A percentile compares a stretch with the other conserved stretches of the same genome.
These are phyloP conservation scores for Sarcophilus harrisii DNA, from an alignment of 2,797 vertebrate genomes.

Conservation along the genomic window DNA sequence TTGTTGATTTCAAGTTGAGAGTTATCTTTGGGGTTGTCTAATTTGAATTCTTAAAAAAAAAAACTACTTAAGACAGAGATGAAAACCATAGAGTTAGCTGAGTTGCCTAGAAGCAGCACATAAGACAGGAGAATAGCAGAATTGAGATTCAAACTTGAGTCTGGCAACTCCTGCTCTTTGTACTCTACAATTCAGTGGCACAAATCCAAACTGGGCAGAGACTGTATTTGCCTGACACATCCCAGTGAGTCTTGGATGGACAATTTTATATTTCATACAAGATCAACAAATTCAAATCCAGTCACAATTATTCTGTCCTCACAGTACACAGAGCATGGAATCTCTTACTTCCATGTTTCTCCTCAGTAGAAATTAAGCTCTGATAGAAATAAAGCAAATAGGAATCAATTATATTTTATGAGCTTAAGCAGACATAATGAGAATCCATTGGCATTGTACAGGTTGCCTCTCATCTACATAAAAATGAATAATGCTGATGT, in stretches of 20 bases:
- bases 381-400: slow-evolving; percentile 80
- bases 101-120: not conserved
- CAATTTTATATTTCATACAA: not conserved
- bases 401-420: slow-evolving; percentile 84
- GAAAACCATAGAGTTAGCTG: not conserved
- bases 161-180: not conserved
- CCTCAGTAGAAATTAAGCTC: slow-evolving; percentile 56
- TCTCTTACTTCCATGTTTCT: slow-evolving; percentile 58
- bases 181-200: not conserved
- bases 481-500: slow-evolving; percentile 82
- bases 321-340: slow-evolving; percentile 3
- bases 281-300: not conserved
- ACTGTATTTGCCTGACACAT: not conserved
- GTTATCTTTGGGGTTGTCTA: not conserved
- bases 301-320: not conserved
- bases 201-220: not conserved
- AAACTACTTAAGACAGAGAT: not conserved
- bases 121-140: not conserved
- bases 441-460: slow-evolving; percentile 83
- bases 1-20: not conserved
- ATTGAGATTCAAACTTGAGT: not conserved
- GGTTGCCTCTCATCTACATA: slow-evolving; percentile 84
- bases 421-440: slow-evolving; percentile 83
- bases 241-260: not conserved
- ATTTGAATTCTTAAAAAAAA: not conserved